Percentiles rank a stretch among this genome's conserved stretches.
Evolutionary conservation across 2,797 vertebrate species (phyloP).

Genomic region (Acanthurus tractus): DNA sequence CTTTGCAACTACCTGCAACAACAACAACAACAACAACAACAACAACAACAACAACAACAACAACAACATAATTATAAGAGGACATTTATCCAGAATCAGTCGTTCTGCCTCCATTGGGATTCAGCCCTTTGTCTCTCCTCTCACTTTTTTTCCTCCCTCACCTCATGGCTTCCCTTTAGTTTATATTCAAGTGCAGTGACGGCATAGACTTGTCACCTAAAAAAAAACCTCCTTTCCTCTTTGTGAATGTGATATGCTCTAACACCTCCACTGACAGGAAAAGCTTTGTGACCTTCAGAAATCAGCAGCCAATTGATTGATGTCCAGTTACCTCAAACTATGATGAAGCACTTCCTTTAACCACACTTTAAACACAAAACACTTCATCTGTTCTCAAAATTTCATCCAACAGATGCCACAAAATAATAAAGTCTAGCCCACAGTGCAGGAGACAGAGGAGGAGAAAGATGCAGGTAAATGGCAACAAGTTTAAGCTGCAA

Average conservation of each 20-base stretch:
- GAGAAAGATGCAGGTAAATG: background rate
- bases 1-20: background rate
- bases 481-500: background rate
- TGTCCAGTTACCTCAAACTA: slow-evolving; percentile 42
- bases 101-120: background rate
- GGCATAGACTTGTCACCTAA: slow-evolving; percentile 20
- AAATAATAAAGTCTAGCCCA: background rate
- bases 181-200: slow-evolving; percentile 34
- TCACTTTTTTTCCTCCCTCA: background rate
- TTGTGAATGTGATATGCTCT: slow-evolving; percentile 54
- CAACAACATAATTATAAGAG: background rate
- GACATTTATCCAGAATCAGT: too few species aligned
- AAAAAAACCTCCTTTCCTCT: slow-evolving; percentile 39
- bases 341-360: slow-evolving; percentile 47
- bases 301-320: slow-evolving; percentile 44
- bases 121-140: background rate
- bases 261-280: slow-evolving; percentile 44
- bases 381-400: slow-evolving; percentile 7
- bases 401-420: background rate
- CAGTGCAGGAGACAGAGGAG: background rate
- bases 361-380: background rate
- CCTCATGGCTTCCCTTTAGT: background rate
- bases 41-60: background rate
- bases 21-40: background rate
- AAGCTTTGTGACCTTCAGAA: slow-evolving; percentile 54